Percentiles rank a stretch among this genome's conserved stretches.
Conservation (phyloP, 2,888 invertebrate genomes). For the Lampropteryx suffumata region DNA sequence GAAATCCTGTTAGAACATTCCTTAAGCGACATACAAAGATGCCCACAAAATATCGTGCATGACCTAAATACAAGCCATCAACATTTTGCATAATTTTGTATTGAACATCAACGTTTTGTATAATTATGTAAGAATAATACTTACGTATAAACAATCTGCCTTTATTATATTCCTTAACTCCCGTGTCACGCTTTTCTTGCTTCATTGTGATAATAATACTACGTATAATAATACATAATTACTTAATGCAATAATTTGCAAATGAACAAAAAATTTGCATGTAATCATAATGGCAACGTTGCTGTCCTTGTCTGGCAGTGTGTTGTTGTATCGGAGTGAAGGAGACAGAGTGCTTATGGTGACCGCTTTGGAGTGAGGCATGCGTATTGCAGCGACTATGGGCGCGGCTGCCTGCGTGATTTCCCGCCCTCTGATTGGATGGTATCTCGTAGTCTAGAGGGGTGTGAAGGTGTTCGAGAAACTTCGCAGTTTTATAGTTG, state of each 20-base stretch:
- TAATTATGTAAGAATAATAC: slow-evolving; percentile 15
- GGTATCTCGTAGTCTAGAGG: slow-evolving; percentile 57
- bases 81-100: no score
- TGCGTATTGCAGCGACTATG: slow-evolving; percentile 75
- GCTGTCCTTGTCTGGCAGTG: slow-evolving; percentile 50
- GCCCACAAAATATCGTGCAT: slow-evolving; percentile 12
- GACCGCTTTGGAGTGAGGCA: slow-evolving; percentile 64
- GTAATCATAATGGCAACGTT: slow-evolving; percentile 59
- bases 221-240: slow-evolving; percentile 74
- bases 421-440: slow-evolving; percentile 62
- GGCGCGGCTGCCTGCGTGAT: slow-evolving; percentile 69
- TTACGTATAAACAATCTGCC: slow-evolving; percentile 18
- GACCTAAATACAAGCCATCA: neutral
- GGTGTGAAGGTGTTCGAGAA: slow-evolving; percentile 61
- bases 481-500: slow-evolving; percentile 67
- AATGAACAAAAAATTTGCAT: slow-evolving; percentile 79
- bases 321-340: slow-evolving; percentile 46
- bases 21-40: neutral
- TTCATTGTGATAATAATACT: slow-evolving; percentile 50
- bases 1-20: neutral
- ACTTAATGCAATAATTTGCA: slow-evolving; percentile 76
- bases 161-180: slow-evolving; percentile 43
- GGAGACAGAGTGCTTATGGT: slow-evolving; percentile 50
- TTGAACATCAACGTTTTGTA: neutral
- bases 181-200: slow-evolving; percentile 50